Percentiles rank a stretch among this genome's conserved stretches.
Evolutionary conservation across 2,113 vertebrate genomes (phyloP).

Genomic region (Mirounga angustirostris): DNA sequence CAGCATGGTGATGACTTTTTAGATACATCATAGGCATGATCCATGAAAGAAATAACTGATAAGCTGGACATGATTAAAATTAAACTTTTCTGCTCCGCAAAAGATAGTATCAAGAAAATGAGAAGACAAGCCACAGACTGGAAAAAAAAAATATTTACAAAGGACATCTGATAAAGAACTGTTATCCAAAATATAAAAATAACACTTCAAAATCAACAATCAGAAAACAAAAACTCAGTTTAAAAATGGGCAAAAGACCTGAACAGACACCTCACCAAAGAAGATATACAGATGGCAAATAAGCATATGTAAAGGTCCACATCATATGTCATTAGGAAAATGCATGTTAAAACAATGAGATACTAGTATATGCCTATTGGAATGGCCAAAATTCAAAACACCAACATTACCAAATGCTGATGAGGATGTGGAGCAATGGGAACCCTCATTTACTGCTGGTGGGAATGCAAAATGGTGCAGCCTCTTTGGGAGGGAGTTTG

Average conservation of each 20-base stretch:
- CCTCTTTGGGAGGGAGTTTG: not conserved
- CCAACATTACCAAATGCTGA: not conserved
- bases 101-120: conserved; percentile 16
- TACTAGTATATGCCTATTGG: not conserved
- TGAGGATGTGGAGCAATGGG: not conserved
- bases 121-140: not conserved
- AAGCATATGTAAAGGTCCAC: not conserved
- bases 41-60: not conserved
- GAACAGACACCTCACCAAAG: not conserved
- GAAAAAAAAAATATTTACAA: not conserved
- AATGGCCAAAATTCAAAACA: not conserved
- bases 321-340: not conserved
- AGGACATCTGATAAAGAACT: not conserved
- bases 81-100: not conserved
- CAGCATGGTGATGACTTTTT: not conserved
- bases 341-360: not conserved
- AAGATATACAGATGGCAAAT: not conserved
- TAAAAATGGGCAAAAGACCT: not conserved
- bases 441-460: not conserved
- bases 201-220: not conserved
- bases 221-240: not conserved
- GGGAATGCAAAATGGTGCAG: not conserved
- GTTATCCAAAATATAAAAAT: not conserved
- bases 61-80: not conserved
- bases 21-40: not conserved